Conservation (phyloP, 2,888 invertebrate species). For the Drosophila nr. perissopoda region DNA sequence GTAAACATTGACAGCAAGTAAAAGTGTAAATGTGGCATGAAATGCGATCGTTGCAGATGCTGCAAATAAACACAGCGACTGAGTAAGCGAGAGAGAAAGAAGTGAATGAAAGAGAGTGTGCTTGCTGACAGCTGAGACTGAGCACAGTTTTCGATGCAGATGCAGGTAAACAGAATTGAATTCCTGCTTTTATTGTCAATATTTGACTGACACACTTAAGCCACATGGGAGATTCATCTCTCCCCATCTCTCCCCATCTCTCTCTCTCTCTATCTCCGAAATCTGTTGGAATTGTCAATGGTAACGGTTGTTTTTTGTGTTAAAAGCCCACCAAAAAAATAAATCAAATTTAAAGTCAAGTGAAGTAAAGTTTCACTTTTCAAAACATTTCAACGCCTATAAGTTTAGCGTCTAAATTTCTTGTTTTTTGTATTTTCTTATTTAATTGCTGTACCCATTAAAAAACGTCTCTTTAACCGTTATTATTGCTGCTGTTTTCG, state of each 20-base stretch:
- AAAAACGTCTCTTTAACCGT: constrained; percentile 7
- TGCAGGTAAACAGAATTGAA: constrained; percentile 40
- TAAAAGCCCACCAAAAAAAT: not conserved
- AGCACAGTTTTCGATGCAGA: constrained; percentile 21
- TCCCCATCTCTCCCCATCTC: constrained; percentile 9
- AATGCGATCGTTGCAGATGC: constrained; percentile 27
- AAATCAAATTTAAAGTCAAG: constrained; percentile 44
- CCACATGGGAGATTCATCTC: constrained; percentile 10
- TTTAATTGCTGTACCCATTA: constrained; percentile 31
- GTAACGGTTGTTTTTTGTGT: constrained; percentile 40
- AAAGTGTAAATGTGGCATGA: constrained; percentile 43
- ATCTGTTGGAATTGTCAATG: constrained; percentile 17
- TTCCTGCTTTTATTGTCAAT: constrained; percentile 49
- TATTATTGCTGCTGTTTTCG: constrained; percentile 12
- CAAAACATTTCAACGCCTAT: constrained; percentile 29
- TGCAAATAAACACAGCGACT: constrained; percentile 7
- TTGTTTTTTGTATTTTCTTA: constrained; percentile 4
- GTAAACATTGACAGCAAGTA: constrained; percentile 39
- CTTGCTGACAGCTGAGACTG: not conserved
- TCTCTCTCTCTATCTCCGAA: not conserved
- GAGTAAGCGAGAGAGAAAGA: not conserved
- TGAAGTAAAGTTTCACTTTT: constrained; percentile 56
- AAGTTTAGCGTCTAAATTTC: not conserved
- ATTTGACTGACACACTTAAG: constrained; percentile 65
- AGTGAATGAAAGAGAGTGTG: constrained; percentile 4